Evolutionary conservation across 2,113 vertebrate species (phyloP).

Genomic region (Heterochromis multidens): DNA sequence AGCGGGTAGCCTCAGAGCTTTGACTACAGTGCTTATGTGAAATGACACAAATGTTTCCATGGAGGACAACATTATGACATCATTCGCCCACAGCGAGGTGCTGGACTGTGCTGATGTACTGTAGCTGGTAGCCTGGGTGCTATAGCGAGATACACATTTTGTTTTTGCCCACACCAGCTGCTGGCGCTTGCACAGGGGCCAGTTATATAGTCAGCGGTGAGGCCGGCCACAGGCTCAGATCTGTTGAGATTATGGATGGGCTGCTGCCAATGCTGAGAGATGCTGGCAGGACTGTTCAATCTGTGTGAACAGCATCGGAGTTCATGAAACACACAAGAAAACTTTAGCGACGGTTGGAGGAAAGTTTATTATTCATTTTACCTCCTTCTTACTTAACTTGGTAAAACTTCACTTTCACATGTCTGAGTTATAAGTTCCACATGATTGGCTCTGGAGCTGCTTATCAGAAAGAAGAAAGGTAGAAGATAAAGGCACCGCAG

Average conservation of each 20-base stretch:
- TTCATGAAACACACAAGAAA: not conserved
- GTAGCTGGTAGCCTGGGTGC: not conserved
- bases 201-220: not conserved
- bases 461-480: slow-evolving; percentile 50
- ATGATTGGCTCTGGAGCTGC: slow-evolving; percentile 48
- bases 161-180: not conserved
- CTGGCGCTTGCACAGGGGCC: not conserved
- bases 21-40: slow-evolving; percentile 9
- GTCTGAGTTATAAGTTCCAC: slow-evolving; percentile 42
- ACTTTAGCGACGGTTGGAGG: not conserved
- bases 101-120: not conserved
- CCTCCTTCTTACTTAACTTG: slow-evolving; percentile 4
- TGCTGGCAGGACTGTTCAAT: not conserved
- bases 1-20: not conserved
- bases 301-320: not conserved
- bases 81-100: not conserved
- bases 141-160: not conserved
- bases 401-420: slow-evolving; percentile 36
- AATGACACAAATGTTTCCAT: slow-evolving; percentile 32
- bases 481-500: slow-evolving; percentile 23
- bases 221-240: slow-evolving; percentile 4
- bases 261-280: not conserved
- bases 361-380: slow-evolving; percentile 38
- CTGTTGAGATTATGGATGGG: slow-evolving; percentile 6
- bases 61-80: slow-evolving; percentile 13